Percentiles rank a stretch among this genome's conserved stretches.
Evolutionary conservation across 2,888 invertebrate species (phyloP).

Genomic region (Minunthozetes semirufus): DNA sequence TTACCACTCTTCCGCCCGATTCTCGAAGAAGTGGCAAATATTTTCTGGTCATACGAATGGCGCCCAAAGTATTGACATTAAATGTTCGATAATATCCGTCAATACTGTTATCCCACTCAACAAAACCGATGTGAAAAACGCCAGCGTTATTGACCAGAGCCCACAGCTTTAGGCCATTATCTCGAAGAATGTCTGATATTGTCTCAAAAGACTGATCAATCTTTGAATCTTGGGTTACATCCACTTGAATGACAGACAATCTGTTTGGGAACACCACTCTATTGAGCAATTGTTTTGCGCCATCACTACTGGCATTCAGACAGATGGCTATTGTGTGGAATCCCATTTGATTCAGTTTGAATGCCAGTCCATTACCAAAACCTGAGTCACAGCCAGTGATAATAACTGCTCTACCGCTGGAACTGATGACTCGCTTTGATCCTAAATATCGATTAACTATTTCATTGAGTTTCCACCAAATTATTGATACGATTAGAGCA

Average conservation of each 20-base stretch:
- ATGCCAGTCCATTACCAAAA: constrained; percentile 34
- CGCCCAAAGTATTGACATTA: constrained; percentile 46
- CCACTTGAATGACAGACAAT: constrained; percentile 46
- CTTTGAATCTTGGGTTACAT: constrained; percentile 41
- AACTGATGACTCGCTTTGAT: constrained; percentile 56
- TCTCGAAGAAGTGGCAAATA: constrained; percentile 45
- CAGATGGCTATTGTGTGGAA: constrained; percentile 29
- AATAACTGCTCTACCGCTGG: constrained; percentile 63
- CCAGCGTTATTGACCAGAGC: constrained; percentile 54
- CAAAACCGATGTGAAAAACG: constrained; percentile 49
- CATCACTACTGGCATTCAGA: neutral
- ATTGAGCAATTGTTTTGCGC: neutral
- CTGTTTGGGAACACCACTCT: neutral
- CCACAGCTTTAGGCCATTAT: constrained; percentile 48
- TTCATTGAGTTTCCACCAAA: neutral
- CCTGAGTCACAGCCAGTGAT: constrained; percentile 37
- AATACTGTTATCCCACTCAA: constrained; percentile 50
- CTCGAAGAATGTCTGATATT: neutral
- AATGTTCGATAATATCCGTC: constrained; percentile 47
- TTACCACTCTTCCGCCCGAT: no score
- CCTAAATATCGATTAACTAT: neutral
- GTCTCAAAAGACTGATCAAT: constrained; percentile 40
- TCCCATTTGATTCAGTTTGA: constrained; percentile 11
- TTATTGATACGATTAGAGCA: no score
- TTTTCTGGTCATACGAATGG: constrained; percentile 45